Conservation (phyloP, 2,113 vertebrate genomes). For the Reinhardtius hippoglossoides region DNA sequence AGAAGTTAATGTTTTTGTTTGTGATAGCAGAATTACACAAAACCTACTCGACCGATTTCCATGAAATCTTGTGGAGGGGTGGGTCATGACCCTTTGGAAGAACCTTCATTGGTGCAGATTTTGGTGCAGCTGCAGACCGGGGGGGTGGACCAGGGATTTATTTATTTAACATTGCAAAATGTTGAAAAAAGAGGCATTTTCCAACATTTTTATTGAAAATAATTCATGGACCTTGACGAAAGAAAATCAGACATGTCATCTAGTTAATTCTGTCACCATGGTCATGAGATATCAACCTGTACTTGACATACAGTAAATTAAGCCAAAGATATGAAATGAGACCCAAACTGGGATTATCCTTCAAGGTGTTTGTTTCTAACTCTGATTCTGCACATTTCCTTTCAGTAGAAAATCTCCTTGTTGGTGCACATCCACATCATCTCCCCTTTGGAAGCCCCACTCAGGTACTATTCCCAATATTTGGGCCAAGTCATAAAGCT, state of each 20-base stretch:
- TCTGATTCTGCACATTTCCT: not conserved
- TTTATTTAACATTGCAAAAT: too few relatives aligned
- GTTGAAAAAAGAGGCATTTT: too few relatives aligned
- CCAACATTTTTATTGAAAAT: too few relatives aligned
- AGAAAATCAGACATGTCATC: too few relatives aligned
- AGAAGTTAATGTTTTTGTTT: too few relatives aligned
- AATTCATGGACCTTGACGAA: too few relatives aligned
- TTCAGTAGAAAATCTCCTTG: not conserved
- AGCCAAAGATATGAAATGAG: not conserved
- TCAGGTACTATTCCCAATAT: constrained; percentile 46
- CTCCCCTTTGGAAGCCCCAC: constrained; percentile 12
- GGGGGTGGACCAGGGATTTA: too few relatives aligned
- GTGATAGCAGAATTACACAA: not conserved
- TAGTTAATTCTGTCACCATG: not conserved
- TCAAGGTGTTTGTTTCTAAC: constrained; percentile 14
- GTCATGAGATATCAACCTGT: not conserved
- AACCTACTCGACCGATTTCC: not conserved
- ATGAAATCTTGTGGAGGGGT: not conserved
- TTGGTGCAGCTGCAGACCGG: too few relatives aligned
- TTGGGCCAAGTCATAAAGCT: constrained; percentile 57
- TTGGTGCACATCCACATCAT: constrained; percentile 7
- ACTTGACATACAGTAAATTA: not conserved
- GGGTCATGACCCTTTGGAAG: not conserved
- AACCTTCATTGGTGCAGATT: too few relatives aligned
- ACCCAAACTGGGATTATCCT: not conserved